Conservation (phyloP, 2,113 vertebrate species). For the Tylochromis polylepis region DNA sequence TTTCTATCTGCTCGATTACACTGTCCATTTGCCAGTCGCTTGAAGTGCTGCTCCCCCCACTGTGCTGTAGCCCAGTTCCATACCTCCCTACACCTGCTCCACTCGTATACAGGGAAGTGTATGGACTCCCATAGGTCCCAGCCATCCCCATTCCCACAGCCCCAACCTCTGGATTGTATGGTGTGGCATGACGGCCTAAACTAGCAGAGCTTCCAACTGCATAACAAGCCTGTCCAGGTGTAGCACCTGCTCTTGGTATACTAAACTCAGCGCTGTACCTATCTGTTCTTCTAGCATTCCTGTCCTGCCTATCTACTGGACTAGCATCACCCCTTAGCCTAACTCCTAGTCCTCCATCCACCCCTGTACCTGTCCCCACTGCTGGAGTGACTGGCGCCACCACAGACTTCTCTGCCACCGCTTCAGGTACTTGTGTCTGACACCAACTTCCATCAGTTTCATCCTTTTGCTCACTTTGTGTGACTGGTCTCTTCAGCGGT, state of each 20-base stretch:
- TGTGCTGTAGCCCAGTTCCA: conserved; percentile 60
- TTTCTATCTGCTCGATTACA: conserved; percentile 79
- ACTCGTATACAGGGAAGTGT: conserved; percentile 60
- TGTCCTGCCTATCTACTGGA: conserved; percentile 36
- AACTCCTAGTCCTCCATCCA: conserved; percentile 36
- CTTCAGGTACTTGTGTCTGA: conserved; percentile 76
- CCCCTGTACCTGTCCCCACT: background rate
- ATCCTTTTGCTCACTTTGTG: conserved; percentile 38
- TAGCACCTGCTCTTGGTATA: conserved; percentile 20
- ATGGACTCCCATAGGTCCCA: conserved; percentile 58
- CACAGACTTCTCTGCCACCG: conserved; percentile 65
- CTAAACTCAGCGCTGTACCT: conserved; percentile 61
- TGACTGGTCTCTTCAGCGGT: conserved; percentile 30
- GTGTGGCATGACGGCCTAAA: conserved; percentile 58
- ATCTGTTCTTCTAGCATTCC: conserved; percentile 45
- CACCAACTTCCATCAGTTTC: conserved; percentile 69
- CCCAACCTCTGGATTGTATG: conserved; percentile 51
- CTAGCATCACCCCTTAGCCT: conserved; percentile 50
- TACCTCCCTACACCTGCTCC: conserved; percentile 62
- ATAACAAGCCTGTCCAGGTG: conserved; percentile 54
- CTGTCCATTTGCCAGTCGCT: conserved; percentile 80
- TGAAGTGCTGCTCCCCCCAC: conserved; percentile 26
- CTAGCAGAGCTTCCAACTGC: conserved; percentile 59
- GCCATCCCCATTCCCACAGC: conserved; percentile 48
- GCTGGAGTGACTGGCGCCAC: conserved; percentile 7